Evolutionary conservation across 2,888 invertebrate species (phyloP).

Genomic region (Yponomeuta plumbellus): DNA sequence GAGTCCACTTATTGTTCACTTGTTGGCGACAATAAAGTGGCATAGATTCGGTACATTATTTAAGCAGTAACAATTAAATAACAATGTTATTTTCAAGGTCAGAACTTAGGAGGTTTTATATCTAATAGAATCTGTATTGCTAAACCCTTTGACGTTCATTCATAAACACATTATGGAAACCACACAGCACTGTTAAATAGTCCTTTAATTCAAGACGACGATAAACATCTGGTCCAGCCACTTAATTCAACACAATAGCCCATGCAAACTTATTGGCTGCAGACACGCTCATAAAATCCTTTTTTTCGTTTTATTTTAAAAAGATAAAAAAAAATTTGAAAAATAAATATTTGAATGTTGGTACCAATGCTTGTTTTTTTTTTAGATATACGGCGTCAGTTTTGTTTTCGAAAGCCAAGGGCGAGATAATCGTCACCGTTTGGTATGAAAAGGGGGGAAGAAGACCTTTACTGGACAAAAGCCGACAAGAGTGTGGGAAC

Average conservation of each 20-base stretch:
- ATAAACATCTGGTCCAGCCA: conserved; percentile 33
- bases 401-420: conserved; percentile 12
- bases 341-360: conserved; percentile 11
- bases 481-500: conserved; percentile 46
- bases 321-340: no score
- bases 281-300: neutral
- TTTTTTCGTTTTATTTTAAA: neutral
- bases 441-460: conserved; percentile 17
- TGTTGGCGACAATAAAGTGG: no score
- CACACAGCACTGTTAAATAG: no score
- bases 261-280: conserved; percentile 4
- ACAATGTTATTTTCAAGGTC: no score
- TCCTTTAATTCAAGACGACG: no score
- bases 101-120: no score
- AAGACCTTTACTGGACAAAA: conserved; percentile 28
- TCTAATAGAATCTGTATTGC: no score
- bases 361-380: conserved; percentile 3
- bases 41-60: no score
- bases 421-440: conserved; percentile 16
- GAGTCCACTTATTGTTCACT: no score
- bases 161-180: no score
- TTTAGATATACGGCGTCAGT: neutral
- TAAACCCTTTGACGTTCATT: no score
- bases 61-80: no score
- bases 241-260: conserved; percentile 33